Evolutionary conservation across 2,888 invertebrate genomes (phyloP).

Genomic region (Chalcis sispes): DNA sequence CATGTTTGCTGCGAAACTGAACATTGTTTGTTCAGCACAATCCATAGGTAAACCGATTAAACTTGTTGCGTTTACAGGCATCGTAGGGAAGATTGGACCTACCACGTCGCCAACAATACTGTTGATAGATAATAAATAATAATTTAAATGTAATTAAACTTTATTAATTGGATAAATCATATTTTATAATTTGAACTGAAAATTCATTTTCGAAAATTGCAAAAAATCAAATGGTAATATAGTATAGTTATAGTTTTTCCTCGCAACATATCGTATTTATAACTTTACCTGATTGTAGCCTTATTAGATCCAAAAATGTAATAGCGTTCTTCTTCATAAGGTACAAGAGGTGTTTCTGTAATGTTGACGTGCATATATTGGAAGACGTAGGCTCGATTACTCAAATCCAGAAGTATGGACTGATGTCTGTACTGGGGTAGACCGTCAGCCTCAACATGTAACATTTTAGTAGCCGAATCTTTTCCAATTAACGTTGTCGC

Average conservation of each 20-base stretch:
- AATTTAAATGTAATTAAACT: not conserved
- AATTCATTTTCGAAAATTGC: not conserved
- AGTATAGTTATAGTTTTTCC: not conserved
- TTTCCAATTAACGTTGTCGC: conserved; percentile 86
- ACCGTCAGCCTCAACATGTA: conserved; percentile 91
- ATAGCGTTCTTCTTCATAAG: conserved; percentile 92
- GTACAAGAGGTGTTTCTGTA: conserved; percentile 94
- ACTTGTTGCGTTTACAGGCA: conserved; percentile 93
- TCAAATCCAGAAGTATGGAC: conserved; percentile 92
- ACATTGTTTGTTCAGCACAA: conserved; percentile 96
- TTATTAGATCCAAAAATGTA: conserved; percentile 96
- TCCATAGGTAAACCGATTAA: conserved; percentile 90
- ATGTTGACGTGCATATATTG: conserved; percentile 97
- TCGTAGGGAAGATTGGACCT: conserved; percentile 93
- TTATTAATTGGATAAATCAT: not conserved
- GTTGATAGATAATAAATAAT: not conserved
- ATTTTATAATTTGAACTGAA: not conserved
- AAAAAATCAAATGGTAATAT: no score
- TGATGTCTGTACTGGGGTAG: conserved; percentile 95
- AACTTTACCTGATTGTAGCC: conserved; percentile 80
- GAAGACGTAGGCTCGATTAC: conserved; percentile 92
- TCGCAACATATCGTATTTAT: not conserved
- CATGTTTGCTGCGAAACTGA: conserved; percentile 96
- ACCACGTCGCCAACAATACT: conserved; percentile 94
- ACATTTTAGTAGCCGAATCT: conserved; percentile 81